These are phyloP conservation scores for Takifugu bimaculatus DNA, from an alignment of 2,113 vertebrate genomes.

Conservation along the genomic window DNA sequence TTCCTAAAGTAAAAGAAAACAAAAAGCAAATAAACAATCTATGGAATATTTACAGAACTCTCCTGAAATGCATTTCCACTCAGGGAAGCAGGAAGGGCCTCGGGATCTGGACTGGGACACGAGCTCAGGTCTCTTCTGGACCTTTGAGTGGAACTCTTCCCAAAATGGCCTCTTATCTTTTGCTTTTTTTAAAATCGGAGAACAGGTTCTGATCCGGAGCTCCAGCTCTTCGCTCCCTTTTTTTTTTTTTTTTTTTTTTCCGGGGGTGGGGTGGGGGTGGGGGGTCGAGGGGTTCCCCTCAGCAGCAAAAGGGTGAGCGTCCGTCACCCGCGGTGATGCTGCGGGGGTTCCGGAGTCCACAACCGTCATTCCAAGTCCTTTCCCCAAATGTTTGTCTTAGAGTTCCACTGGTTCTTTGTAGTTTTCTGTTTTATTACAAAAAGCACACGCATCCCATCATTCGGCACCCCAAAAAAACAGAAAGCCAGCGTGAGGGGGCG, in stretches of 20 bases:
- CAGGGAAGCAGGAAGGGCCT: constrained; percentile 69
- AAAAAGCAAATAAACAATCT: constrained; percentile 39
- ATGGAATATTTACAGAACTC: constrained; percentile 74
- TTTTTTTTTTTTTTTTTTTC: background rate
- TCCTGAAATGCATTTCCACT: constrained; percentile 71
- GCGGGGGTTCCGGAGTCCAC: constrained; percentile 27
- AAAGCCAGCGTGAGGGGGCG: constrained; percentile 20
- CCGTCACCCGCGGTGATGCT: constrained; percentile 17
- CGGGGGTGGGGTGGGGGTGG: background rate
- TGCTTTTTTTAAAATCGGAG: constrained; percentile 51
- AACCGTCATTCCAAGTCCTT: constrained; percentile 16
- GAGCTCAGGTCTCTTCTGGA: constrained; percentile 3
- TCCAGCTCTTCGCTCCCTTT: background rate
- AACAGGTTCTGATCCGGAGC: constrained; percentile 30
- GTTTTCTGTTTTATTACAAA: constrained; percentile 59
- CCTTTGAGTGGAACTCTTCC: constrained; percentile 45
- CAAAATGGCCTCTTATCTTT: constrained; percentile 39
- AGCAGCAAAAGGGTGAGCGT: constrained; percentile 65
- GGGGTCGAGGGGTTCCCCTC: constrained; percentile 18
- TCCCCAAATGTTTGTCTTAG: constrained; percentile 41
- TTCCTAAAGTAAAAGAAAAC: constrained; percentile 45
- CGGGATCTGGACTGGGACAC: constrained; percentile 59
- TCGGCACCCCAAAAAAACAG: constrained; percentile 27
- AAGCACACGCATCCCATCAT: constrained; percentile 58
- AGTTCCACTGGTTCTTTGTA: constrained; percentile 44